Evolutionary conservation across 2,797 vertebrate species (phyloP).

Genomic region (Macropodus opercularis): DNA sequence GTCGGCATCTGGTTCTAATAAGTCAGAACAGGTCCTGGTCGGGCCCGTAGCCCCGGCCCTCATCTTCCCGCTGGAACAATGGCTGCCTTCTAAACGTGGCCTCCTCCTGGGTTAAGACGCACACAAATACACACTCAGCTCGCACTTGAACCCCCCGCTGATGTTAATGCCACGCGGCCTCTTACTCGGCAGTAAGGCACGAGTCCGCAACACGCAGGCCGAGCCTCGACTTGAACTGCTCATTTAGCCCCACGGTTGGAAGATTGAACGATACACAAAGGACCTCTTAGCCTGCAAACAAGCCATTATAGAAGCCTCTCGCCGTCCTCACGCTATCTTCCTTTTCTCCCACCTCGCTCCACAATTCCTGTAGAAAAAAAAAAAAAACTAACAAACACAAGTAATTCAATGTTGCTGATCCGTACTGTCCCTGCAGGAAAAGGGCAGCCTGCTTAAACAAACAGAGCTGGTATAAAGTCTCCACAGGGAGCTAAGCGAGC

Average conservation of each 20-base stretch:
- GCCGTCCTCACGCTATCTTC: not conserved
- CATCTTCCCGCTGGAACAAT: conserved; percentile 48
- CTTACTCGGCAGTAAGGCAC: conserved; percentile 59
- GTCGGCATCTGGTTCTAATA: conserved; percentile 64
- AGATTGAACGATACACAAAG: conserved; percentile 44
- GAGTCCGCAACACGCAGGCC: conserved; percentile 3
- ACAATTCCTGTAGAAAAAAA: conserved; percentile 25
- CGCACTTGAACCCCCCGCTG: conserved; percentile 43
- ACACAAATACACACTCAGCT: conserved; percentile 18
- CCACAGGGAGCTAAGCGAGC: not conserved
- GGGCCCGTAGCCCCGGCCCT: conserved; percentile 9
- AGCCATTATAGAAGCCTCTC: conserved; percentile 34
- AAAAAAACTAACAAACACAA: conserved; percentile 8
- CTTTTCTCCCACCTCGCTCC: conserved; percentile 7
- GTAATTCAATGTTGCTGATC: conserved; percentile 26
- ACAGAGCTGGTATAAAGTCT: conserved; percentile 27
- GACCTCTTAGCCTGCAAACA: conserved; percentile 48
- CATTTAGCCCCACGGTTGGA: conserved; percentile 49
- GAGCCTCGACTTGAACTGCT: conserved; percentile 39
- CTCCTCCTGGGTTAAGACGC: conserved; percentile 22
- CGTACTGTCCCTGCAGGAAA: conserved; percentile 26
- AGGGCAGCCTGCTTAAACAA: conserved; percentile 34
- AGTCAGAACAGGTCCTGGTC: conserved; percentile 34
- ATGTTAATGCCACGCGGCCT: conserved; percentile 40
- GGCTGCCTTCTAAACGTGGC: conserved; percentile 48